Percentiles rank a stretch among this genome's conserved stretches.
phyloP scores from a whole-genome alignment of 2,888 invertebrate species.

The Tetrapedia diversipes region DNA sequence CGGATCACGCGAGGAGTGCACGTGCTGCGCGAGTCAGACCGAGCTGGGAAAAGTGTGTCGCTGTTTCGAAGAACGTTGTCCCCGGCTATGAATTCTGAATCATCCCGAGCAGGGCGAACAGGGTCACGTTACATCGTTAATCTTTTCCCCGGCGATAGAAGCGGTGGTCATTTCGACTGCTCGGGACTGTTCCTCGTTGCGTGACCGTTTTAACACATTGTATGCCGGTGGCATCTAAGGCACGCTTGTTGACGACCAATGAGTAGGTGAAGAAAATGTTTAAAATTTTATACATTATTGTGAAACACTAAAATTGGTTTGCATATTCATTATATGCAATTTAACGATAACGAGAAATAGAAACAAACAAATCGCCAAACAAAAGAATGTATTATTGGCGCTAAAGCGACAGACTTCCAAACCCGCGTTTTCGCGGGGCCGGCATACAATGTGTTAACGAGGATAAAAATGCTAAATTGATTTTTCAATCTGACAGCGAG shows the following conservation, averaged over 20 bases:
- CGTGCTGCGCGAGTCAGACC: slow-evolving; percentile 28
- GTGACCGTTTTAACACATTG: slow-evolving; percentile 6
- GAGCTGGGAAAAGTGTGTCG: background rate
- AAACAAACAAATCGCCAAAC: too few relatives aligned
- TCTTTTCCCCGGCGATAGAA: slow-evolving; percentile 9
- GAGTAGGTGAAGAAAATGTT: too few relatives aligned
- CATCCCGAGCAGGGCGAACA: slow-evolving; percentile 55
- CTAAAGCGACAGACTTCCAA: too few relatives aligned
- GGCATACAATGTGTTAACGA: too few relatives aligned
- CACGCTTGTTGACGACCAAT: too few relatives aligned
- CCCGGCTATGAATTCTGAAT: slow-evolving; percentile 61
- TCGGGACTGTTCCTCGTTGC: slow-evolving; percentile 4
- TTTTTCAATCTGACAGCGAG: slow-evolving; percentile 1
- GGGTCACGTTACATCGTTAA: slow-evolving; percentile 65
- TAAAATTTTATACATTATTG: too few relatives aligned
- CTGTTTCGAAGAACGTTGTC: slow-evolving; percentile 28
- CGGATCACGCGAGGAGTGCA: slow-evolving; percentile 40
- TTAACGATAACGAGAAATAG: too few relatives aligned
- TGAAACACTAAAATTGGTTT: too few relatives aligned
- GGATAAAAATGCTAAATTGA: slow-evolving; percentile 6
- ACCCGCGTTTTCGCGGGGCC: too few relatives aligned
- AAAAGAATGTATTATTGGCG: too few relatives aligned
- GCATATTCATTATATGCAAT: too few relatives aligned
- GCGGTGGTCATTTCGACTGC: slow-evolving; percentile 38
- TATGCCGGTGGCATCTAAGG: too few relatives aligned